Base-by-base conservation (phyloP, 1,140 invertebrate genomes). In the Mycetomoellerius zeteki region DNA sequence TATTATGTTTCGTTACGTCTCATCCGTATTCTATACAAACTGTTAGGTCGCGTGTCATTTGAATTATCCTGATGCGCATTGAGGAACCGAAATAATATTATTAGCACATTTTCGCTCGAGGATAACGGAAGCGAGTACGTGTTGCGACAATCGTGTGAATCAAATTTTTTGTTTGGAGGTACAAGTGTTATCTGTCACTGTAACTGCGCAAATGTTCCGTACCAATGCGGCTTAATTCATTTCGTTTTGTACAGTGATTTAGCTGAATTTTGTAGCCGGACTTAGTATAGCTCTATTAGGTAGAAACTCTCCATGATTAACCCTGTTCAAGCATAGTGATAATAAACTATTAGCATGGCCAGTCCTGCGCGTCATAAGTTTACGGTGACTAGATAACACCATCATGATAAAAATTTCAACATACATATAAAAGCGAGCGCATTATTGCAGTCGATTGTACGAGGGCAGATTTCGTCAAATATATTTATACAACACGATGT, bases 221-320 rank as follows among this genome's bases (percentile, higher is more conserved):
- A 60, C 50, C 43, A 73, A 60, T 67, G 65, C 64, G 60, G 58
- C 52, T 87, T 67, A 30, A 71, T 87, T 84, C 33, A 69, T 80
- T 86, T 60, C 12, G 76, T 88, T 91, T 90, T 91, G 89, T 91
- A 91, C 85, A 90, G 87, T 86, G 72, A 89, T 90, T 89, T 91
- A 87, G 86, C 86, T 86, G 67, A 89, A 86, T 85, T 89, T 76
- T 54, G 75, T 80, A 81, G 72, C 47, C 54, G 30, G 62, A 71
- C 33, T 86, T 73, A 60, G 67, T n/a, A 50, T 84, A 72, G 73
- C 73, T 21, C 58, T 56, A 62, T 87, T 89, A 89, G 75, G 43
- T 87, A 89, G 78, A 87, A 69, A 52, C 62, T 77, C 30, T 75
- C 77, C 33, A 75, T 62, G 72, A 58, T 77, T 87, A 71, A 77